Percentiles rank a stretch among this genome's conserved stretches.
Conservation (phyloP, 2,888 invertebrate genomes). For the Heteropelma amictum region DNA sequence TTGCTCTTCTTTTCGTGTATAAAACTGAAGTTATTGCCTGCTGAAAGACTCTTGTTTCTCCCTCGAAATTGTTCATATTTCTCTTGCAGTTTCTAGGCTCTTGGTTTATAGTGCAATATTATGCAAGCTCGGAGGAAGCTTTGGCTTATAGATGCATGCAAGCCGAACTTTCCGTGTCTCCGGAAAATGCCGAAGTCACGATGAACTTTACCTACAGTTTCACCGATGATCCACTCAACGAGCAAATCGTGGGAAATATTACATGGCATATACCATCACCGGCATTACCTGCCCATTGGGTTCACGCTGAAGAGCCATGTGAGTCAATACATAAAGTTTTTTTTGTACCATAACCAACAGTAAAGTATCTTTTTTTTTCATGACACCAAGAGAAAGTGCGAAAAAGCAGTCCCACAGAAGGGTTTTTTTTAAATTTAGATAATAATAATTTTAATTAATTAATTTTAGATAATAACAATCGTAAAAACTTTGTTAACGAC, state of each 20-base stretch:
- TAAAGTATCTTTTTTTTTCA: too few relatives aligned
- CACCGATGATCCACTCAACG: conserved; percentile 89
- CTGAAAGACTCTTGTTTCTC: not conserved
- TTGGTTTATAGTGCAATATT: conserved; percentile 93
- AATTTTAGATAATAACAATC: too few relatives aligned
- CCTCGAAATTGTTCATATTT: not conserved
- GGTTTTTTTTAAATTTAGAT: too few relatives aligned
- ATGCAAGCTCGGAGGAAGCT: conserved; percentile 92
- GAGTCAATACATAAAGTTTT: too few relatives aligned
- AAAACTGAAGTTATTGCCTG: too few relatives aligned
- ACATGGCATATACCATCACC: conserved; percentile 90
- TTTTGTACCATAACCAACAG: too few relatives aligned
- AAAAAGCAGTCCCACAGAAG: too few relatives aligned
- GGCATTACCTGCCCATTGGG: conserved; percentile 89
- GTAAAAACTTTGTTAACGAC: too few relatives aligned
- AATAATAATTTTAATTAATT: too few relatives aligned
- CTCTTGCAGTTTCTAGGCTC: conserved; percentile 85
- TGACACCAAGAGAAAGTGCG: too few relatives aligned
- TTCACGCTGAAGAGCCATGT: conserved; percentile 92
- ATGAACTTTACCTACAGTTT: conserved; percentile 95
- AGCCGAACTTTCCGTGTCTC: conserved; percentile 83
- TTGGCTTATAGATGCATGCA: conserved; percentile 92
- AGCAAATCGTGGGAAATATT: conserved; percentile 89
- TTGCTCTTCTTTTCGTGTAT: too few relatives aligned
- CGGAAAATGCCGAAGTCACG: conserved; percentile 82